Conservation (phyloP, 2,888 invertebrate genomes). For the Cephus pygmeus region DNA sequence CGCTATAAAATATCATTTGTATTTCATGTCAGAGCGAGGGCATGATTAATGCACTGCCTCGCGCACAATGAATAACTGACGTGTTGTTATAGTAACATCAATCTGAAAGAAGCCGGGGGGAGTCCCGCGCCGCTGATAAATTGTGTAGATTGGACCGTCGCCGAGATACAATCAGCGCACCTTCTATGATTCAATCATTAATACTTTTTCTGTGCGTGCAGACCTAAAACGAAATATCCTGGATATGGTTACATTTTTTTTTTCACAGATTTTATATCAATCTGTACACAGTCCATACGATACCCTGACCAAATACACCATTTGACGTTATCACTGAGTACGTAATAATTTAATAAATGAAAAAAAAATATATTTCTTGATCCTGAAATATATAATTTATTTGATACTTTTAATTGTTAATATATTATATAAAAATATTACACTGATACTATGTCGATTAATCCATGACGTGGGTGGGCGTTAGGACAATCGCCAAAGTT, state of each 20-base stretch:
- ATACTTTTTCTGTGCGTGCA: constrained; percentile 24
- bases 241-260: too few relatives aligned
- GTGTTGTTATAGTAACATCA: constrained; percentile 59
- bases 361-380: too few relatives aligned
- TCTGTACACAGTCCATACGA: too few relatives aligned
- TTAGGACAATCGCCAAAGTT: neutral
- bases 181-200: constrained; percentile 57
- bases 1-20: constrained; percentile 67
- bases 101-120: constrained; percentile 49
- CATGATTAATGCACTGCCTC: constrained; percentile 60
- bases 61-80: constrained; percentile 58
- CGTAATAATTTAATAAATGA: too few relatives aligned
- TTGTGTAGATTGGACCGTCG: constrained; percentile 55
- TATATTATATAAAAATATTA: too few relatives aligned
- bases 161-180: constrained; percentile 50
- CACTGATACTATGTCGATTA: too few relatives aligned
- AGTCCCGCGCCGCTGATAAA: constrained; percentile 51
- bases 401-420: too few relatives aligned
- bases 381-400: too few relatives aligned
- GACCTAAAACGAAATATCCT: too few relatives aligned
- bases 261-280: too few relatives aligned
- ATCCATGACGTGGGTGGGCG: neutral
- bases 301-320: too few relatives aligned
- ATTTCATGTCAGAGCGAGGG: constrained; percentile 62
- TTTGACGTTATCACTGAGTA: too few relatives aligned